Percentiles rank a stretch among this genome's conserved stretches.
phyloP scores from a whole-genome alignment of 1,140 invertebrate genomes.

The Chrysomallon squamiferum region DNA sequence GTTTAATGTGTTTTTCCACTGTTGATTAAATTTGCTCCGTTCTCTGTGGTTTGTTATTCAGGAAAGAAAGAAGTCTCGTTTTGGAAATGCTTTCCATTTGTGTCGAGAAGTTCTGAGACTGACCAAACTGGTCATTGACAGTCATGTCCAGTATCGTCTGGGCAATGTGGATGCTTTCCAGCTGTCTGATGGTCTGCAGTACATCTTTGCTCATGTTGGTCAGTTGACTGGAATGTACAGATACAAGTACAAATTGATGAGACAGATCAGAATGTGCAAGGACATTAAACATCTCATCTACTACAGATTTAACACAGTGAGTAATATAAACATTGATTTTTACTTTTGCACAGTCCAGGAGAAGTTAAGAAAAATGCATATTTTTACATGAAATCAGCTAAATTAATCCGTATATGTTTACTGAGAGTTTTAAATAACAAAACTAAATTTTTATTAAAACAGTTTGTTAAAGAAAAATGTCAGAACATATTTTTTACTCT shows the following conservation, averaged over 20 bases:
- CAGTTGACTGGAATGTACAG: constrained; percentile 99
- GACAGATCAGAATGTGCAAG: constrained; percentile 99
- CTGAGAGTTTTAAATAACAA: too few relatives aligned
- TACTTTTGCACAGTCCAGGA: too few relatives aligned
- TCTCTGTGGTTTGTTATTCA: too few relatives aligned
- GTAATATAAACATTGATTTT: constrained; percentile 24
- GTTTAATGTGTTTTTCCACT: too few relatives aligned
- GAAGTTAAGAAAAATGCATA: too few relatives aligned
- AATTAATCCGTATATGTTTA: too few relatives aligned
- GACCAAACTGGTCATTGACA: constrained; percentile 98
- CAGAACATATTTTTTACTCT: too few relatives aligned
- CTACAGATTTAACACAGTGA: constrained; percentile 97
- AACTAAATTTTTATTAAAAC: too few relatives aligned
- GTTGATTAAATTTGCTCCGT: too few relatives aligned
- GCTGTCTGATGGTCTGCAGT: constrained; percentile 97
- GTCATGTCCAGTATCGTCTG: constrained; percentile 97
- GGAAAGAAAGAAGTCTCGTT: constrained; percentile 98
- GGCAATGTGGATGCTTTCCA: constrained; percentile 99
- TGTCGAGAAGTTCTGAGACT: constrained; percentile 97
- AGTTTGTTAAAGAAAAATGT: too few relatives aligned
- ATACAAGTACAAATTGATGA: constrained; percentile 99
- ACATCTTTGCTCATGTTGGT: constrained; percentile 99
- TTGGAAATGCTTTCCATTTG: constrained; percentile 99
- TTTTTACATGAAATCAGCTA: too few relatives aligned
- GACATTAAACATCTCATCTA: constrained; percentile 99